Percentiles rank a stretch among this genome's conserved stretches.
Evolutionary conservation across 1,140 invertebrate species (phyloP).

Genomic region (Eriocheir sinensis): DNA sequence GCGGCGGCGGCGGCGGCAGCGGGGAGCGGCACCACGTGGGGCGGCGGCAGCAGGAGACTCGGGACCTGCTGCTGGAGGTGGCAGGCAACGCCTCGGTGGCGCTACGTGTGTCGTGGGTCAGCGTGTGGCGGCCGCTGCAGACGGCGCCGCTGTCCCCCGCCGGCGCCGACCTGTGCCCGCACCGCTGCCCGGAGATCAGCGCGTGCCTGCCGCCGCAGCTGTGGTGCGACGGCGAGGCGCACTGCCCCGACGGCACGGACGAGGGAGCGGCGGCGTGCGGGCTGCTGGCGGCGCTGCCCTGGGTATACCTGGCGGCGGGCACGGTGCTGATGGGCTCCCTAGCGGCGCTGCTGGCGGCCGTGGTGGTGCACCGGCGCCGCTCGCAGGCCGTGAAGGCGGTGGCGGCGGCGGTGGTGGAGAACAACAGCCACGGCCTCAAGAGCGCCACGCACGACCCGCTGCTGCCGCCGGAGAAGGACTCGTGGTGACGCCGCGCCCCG

Average conservation of each 20-base stretch:
- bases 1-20: background rate
- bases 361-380: constrained; percentile 72
- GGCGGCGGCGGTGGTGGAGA: constrained; percentile 70
- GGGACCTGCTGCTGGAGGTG: constrained; percentile 77
- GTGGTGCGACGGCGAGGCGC: constrained; percentile 82
- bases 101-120: constrained; percentile 73
- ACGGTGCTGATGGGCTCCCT: constrained; percentile 71
- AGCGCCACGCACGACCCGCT: constrained; percentile 75
- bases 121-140: constrained; percentile 78
- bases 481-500: constrained; percentile 78
- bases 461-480: constrained; percentile 77
- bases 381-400: constrained; percentile 73
- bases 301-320: constrained; percentile 75
- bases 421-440: constrained; percentile 78
- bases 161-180: constrained; percentile 77
- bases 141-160: constrained; percentile 76
- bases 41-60: constrained; percentile 59
- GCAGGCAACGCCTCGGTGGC: constrained; percentile 65
- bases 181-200: constrained; percentile 81
- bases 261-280: constrained; percentile 78
- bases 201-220: constrained; percentile 85
- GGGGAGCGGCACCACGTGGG: constrained; percentile 53
- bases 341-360: constrained; percentile 73
- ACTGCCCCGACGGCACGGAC: constrained; percentile 80
- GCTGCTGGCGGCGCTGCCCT: constrained; percentile 76